Conservation (phyloP, 2,888 invertebrate genomes). For the Agrotis exclamationis region DNA sequence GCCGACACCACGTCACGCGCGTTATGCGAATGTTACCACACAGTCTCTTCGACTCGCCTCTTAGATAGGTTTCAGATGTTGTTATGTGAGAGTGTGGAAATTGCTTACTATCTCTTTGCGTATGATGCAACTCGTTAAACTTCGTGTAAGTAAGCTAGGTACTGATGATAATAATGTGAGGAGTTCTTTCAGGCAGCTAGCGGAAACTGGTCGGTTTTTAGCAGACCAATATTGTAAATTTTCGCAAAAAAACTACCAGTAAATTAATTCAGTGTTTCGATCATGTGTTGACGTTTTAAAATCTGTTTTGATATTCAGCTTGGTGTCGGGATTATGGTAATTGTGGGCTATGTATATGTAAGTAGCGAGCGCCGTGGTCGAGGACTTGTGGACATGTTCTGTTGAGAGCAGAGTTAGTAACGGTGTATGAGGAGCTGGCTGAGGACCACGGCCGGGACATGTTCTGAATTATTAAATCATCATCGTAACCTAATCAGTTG, state of each 20-base stretch:
- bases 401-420: slow-evolving; percentile 1
- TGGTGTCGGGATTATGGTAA: slow-evolving; percentile 50
- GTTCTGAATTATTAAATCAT: too few species aligned
- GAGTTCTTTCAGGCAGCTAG: not conserved
- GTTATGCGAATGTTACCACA: slow-evolving; percentile 58
- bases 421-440: slow-evolving; percentile 16
- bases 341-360: slow-evolving; percentile 43
- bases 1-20: slow-evolving; percentile 36
- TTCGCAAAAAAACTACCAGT: slow-evolving; percentile 13
- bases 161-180: not conserved
- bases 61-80: slow-evolving; percentile 13
- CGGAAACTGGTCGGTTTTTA: slow-evolving; percentile 10
- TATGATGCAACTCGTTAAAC: slow-evolving; percentile 32
- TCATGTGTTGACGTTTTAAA: slow-evolving; percentile 28
- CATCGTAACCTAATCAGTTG: not conserved
- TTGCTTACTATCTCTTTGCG: slow-evolving; percentile 5
- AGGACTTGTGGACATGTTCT: slow-evolving; percentile 19
- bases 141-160: not conserved
- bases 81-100: slow-evolving; percentile 19
- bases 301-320: slow-evolving; percentile 53
- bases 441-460: slow-evolving; percentile 1
- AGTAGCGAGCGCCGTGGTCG: slow-evolving; percentile 18
- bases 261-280: slow-evolving; percentile 36
- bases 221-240: not conserved
- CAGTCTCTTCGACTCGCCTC: slow-evolving; percentile 16